These are phyloP conservation scores for Macaca mulatta DNA, from an alignment of 2,113 vertebrate genomes.

Conservation along the genomic window DNA sequence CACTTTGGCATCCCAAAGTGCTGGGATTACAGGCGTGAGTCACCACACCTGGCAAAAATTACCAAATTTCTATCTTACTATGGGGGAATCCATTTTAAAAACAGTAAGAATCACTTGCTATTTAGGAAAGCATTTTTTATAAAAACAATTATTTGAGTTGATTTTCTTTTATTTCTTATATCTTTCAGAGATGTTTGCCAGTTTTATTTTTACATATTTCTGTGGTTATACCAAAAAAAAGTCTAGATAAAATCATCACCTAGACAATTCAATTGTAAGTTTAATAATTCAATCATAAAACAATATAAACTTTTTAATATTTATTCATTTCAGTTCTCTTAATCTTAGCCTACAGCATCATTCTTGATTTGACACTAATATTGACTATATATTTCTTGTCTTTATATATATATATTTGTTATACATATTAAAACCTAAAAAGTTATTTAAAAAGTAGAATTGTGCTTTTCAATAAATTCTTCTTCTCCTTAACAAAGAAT, in stretches of 20 bases:
- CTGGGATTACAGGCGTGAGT: too few relatives aligned
- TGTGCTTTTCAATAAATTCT: background rate
- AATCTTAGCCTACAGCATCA: background rate
- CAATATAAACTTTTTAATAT: background rate
- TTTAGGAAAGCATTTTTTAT: background rate
- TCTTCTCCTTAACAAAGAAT: background rate
- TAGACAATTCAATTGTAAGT: background rate
- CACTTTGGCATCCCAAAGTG: too few relatives aligned
- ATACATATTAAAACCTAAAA: background rate
- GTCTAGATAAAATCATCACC: background rate
- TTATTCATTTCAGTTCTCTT: background rate
- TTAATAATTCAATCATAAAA: background rate
- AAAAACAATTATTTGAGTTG: background rate
- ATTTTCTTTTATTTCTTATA: background rate
- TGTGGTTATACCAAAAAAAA: background rate
- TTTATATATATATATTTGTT: background rate
- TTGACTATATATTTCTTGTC: background rate
- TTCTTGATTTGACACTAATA: background rate
- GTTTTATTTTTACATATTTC: background rate
- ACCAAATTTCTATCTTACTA: conserved; percentile 21
- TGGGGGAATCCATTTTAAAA: background rate
- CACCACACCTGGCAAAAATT: background rate
- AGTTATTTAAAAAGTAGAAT: background rate
- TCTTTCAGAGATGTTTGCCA: background rate
- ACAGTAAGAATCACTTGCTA: background rate